Conservation (phyloP, 2,797 vertebrate species). For the Falco biarmicus region DNA sequence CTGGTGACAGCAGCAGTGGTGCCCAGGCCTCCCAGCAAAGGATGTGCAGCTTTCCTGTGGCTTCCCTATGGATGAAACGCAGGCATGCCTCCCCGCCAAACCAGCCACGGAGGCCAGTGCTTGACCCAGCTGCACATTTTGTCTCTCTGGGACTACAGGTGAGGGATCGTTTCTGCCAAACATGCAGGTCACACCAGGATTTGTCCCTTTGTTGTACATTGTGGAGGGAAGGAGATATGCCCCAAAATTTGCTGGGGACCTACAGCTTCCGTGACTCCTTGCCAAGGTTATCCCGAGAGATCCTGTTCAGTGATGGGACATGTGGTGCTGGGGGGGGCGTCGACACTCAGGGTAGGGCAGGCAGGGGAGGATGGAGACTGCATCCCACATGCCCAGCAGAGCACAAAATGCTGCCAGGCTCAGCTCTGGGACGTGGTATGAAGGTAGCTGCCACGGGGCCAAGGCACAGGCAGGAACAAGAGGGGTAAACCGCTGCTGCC, state of each 20-base stretch:
- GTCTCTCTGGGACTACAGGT: background rate
- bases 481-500: background rate
- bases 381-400: background rate
- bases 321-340: background rate
- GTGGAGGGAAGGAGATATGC: background rate
- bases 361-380: background rate
- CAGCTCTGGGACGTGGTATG: background rate
- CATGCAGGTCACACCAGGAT: background rate
- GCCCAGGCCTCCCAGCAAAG: background rate
- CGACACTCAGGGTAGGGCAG: background rate
- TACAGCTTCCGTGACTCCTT: background rate
- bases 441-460: background rate
- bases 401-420: background rate
- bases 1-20: rapidly evolving
- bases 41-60: background rate
- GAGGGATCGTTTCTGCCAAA: background rate
- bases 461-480: background rate
- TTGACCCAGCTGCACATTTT: background rate
- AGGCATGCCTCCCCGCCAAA: background rate
- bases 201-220: background rate
- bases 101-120: background rate
- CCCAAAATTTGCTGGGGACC: background rate
- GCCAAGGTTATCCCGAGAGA: background rate
- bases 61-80: background rate
- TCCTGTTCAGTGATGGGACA: background rate